Evolutionary conservation across 2,888 invertebrate species (phyloP).

Genomic region (Caenorhabditis sp.): DNA sequence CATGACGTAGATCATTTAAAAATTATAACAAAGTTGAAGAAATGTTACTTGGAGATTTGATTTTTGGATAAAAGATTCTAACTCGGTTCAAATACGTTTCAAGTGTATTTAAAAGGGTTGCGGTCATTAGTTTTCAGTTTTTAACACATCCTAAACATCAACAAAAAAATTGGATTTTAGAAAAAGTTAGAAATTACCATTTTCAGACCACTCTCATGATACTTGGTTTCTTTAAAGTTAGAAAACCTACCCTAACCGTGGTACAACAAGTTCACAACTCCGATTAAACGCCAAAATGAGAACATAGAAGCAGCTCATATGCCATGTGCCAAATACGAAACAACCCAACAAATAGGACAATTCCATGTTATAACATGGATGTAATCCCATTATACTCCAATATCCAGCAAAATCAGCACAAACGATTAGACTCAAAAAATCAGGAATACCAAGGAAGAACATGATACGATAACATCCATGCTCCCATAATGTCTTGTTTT

Average conservation of each 20-base stretch:
- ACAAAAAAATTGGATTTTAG: too few relatives aligned
- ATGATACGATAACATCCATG: slow-evolving; percentile 27
- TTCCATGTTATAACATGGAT: slow-evolving; percentile 22
- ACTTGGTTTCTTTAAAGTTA: too few relatives aligned
- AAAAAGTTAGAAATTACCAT: too few relatives aligned
- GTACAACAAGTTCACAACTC: slow-evolving; percentile 21
- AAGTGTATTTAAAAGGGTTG: too few relatives aligned
- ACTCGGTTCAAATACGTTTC: too few relatives aligned
- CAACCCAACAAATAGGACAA: slow-evolving; percentile 18
- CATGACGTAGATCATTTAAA: too few relatives aligned
- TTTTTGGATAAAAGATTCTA: too few relatives aligned
- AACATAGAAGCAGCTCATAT: slow-evolving; percentile 36
- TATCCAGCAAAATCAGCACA: slow-evolving; percentile 36
- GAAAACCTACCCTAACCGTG: slow-evolving; percentile 1
- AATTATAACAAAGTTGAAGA: too few relatives aligned
- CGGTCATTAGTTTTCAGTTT: too few relatives aligned
- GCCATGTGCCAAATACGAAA: slow-evolving; percentile 38
- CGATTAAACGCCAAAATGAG: slow-evolving; percentile 37
- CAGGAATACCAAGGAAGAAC: slow-evolving; percentile 35
- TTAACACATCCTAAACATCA: too few relatives aligned
- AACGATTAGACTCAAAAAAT: slow-evolving; percentile 19
- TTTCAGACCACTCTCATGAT: too few relatives aligned
- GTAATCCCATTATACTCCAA: slow-evolving; percentile 32
- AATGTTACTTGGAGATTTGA: too few relatives aligned
- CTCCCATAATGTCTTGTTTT: slow-evolving; percentile 11